A percentile compares a stretch with the other conserved stretches of the same genome.
phyloP scores from a whole-genome alignment of 2,888 invertebrate species.

The Candidula unifasciata region DNA sequence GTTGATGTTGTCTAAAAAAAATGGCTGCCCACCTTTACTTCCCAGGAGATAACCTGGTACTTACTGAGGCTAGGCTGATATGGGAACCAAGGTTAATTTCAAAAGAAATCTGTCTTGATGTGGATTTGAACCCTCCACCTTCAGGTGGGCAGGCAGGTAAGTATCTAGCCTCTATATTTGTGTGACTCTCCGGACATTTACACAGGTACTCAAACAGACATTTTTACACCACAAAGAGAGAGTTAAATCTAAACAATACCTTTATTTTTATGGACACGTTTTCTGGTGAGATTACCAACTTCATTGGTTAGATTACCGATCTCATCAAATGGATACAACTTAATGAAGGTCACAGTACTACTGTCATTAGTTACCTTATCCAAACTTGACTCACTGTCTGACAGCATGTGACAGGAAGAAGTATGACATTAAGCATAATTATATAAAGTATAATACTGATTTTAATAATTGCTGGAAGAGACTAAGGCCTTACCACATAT shows the following conservation, averaged over 20 bases:
- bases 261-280: not conserved
- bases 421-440: not conserved
- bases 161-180: no score
- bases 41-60: no score
- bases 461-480: not conserved
- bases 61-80: no score
- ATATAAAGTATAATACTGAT: not conserved
- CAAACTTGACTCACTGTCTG: not conserved
- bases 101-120: no score
- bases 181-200: no score
- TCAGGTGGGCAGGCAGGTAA: no score
- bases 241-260: not conserved
- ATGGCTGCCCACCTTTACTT: no score
- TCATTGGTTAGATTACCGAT: not conserved
- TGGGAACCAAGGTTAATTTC: no score
- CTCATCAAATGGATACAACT: not conserved
- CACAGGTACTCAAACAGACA: not conserved
- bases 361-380: not conserved
- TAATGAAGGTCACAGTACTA: not conserved
- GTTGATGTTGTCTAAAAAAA: no score
- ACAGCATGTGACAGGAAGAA: not conserved
- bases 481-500: not conserved
- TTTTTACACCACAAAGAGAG: not conserved
- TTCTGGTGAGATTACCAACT: not conserved
- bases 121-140: no score